Evolutionary conservation across 2,888 invertebrate genomes (phyloP).

Genomic region (Zaprionus obscuricornis): DNA sequence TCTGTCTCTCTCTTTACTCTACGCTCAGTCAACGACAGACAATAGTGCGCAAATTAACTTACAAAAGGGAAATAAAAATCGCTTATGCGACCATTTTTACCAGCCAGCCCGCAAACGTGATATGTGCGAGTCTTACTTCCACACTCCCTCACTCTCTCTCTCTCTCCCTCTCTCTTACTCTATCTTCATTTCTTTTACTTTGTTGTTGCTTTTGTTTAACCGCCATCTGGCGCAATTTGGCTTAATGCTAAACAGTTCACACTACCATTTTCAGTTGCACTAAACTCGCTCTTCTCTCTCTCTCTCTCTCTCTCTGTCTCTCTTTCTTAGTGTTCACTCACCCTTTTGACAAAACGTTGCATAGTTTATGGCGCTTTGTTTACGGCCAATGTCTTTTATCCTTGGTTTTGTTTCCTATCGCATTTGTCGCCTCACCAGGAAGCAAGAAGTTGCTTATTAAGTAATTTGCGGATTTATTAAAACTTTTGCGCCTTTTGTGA

Average conservation of each 20-base stretch:
- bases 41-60: conserved; percentile 79
- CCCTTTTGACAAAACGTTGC: conserved; percentile 10
- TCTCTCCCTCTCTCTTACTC: background rate
- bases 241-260: conserved; percentile 50
- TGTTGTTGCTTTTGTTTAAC: conserved; percentile 39
- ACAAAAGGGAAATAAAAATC: conserved; percentile 72
- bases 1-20: background rate
- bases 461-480: conserved; percentile 77
- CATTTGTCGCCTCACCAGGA: conserved; percentile 23
- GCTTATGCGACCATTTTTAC: conserved; percentile 63
- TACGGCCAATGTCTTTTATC: conserved; percentile 36
- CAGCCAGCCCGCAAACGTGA: conserved; percentile 36
- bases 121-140: conserved; percentile 17
- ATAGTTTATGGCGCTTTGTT: conserved; percentile 66
- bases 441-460: conserved; percentile 62
- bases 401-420: conserved; percentile 39
- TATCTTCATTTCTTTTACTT: background rate
- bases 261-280: background rate
- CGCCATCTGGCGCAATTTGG: conserved; percentile 64
- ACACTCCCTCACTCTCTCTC: background rate
- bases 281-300: background rate
- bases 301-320: background rate
- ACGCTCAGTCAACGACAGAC: conserved; percentile 31
- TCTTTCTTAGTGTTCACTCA: background rate
- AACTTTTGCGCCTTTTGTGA: conserved; percentile 63